Conservation (phyloP, 2,888 invertebrate genomes). For the Drosophila recens region DNA sequence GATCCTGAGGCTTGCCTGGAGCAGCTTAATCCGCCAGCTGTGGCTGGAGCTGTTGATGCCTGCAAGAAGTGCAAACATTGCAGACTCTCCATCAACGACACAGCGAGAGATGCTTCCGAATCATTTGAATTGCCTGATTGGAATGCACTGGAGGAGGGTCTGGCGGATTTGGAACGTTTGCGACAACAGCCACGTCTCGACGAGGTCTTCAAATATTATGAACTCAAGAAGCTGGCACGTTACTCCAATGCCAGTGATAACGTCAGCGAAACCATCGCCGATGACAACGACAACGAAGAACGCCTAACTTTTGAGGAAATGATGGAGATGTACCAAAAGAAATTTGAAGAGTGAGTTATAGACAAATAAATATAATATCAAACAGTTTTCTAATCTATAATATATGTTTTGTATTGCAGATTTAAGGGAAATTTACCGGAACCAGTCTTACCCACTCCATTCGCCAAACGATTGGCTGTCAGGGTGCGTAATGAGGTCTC, state of each 20-base stretch:
- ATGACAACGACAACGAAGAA: neutral
- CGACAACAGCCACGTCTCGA: conserved; percentile 51
- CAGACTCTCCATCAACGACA: conserved; percentile 51
- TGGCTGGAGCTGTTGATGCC: conserved; percentile 37
- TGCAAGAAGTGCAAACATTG: conserved; percentile 71
- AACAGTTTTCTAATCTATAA: neutral
- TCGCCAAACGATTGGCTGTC: conserved; percentile 43
- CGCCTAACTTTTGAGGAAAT: conserved; percentile 19
- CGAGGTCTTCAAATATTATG: conserved; percentile 66
- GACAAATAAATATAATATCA: neutral
- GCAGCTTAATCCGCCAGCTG: conserved; percentile 19
- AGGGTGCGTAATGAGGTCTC: conserved; percentile 39
- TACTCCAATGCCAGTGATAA: conserved; percentile 14
- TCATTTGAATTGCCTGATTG: conserved; percentile 63
- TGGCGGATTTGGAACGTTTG: conserved; percentile 52
- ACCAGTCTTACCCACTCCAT: conserved; percentile 20
- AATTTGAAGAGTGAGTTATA: conserved; percentile 32
- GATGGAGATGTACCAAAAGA: conserved; percentile 20
- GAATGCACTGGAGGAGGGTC: conserved; percentile 30
- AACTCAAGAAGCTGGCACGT: conserved; percentile 36
- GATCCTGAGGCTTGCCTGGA: conserved; percentile 42
- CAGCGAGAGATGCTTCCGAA: neutral
- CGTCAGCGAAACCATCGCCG: neutral
- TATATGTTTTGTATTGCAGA: conserved; percentile 3
- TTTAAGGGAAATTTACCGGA: neutral